These are phyloP conservation scores for Takifugu bimaculatus DNA, from an alignment of 2,113 vertebrate species.

Conservation along the genomic window DNA sequence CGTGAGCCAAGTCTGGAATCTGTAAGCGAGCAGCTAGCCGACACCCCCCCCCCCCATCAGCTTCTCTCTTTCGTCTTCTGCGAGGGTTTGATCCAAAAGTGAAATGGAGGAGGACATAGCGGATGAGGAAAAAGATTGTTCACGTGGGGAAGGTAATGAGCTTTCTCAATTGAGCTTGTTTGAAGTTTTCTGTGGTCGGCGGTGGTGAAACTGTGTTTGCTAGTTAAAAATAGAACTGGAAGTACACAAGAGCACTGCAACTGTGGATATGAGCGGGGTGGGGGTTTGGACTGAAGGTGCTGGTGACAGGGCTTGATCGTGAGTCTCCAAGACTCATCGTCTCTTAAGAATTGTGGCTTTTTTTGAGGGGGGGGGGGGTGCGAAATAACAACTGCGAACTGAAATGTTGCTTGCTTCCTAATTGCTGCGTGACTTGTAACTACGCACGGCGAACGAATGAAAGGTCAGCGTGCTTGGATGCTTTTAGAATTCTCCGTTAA, in stretches of 20 bases:
- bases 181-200: conserved; percentile 44
- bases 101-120: conserved; percentile 60
- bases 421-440: conserved; percentile 18
- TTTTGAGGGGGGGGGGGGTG: too few relatives aligned
- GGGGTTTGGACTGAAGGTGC: conserved; percentile 22
- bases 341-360: background rate
- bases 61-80: conserved; percentile 9
- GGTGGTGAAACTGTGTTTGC: conserved; percentile 51
- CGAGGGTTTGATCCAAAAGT: conserved; percentile 19
- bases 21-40: conserved; percentile 43
- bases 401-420: background rate
- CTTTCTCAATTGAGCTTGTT: conserved; percentile 30
- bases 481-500: conserved; percentile 36
- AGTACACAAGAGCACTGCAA: conserved; percentile 49
- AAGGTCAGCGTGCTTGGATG: conserved; percentile 13
- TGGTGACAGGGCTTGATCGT: conserved; percentile 16
- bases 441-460: background rate
- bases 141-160: conserved; percentile 67
- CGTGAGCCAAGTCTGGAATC: conserved; percentile 65
- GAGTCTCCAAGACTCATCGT: conserved; percentile 3
- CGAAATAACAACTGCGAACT: too few relatives aligned
- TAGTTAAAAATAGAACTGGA: conserved; percentile 71
- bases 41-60: conserved; percentile 8
- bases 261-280: conserved; percentile 41
- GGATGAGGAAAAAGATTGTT: conserved; percentile 51